Percentiles rank a stretch among this genome's conserved stretches.
Conservation (phyloP, 2,113 vertebrate species). For the Lagopus leucura region DNA sequence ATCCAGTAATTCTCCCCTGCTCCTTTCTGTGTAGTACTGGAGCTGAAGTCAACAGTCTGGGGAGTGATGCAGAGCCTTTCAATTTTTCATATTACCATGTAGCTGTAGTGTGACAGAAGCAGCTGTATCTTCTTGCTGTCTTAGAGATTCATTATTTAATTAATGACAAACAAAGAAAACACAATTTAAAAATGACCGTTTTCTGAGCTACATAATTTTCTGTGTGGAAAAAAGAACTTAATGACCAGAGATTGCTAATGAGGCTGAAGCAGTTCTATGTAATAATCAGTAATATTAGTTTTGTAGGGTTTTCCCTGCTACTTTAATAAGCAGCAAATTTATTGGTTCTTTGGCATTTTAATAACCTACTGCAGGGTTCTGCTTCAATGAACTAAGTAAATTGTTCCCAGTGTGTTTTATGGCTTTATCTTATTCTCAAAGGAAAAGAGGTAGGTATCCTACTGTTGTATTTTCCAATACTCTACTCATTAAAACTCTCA, state of each 20-base stretch:
- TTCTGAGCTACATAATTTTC: conserved; percentile 50
- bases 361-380: conserved; percentile 73
- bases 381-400: conserved; percentile 87
- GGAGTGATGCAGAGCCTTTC: neutral
- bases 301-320: conserved; percentile 40
- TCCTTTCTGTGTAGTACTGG: neutral
- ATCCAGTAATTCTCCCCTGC: neutral
- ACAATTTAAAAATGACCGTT: neutral
- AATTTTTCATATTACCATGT: conserved; percentile 7
- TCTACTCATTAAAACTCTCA: conserved; percentile 80
- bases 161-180: conserved; percentile 58
- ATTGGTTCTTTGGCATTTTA: conserved; percentile 76
- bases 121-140: conserved; percentile 13
- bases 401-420: conserved; percentile 73
- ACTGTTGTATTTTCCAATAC: conserved; percentile 78
- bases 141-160: conserved; percentile 44
- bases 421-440: conserved; percentile 77
- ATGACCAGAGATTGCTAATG: conserved; percentile 62
- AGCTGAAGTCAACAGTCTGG: neutral
- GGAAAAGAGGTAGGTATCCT: conserved; percentile 73
- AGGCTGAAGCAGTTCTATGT: conserved; percentile 50
- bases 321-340: conserved; percentile 84
- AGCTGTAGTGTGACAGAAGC: conserved; percentile 19
- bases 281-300: conserved; percentile 67
- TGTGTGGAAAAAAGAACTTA: conserved; percentile 59